Evolutionary conservation across 2,113 vertebrate species (phyloP).

Genomic region (Castor canadensis): DNA sequence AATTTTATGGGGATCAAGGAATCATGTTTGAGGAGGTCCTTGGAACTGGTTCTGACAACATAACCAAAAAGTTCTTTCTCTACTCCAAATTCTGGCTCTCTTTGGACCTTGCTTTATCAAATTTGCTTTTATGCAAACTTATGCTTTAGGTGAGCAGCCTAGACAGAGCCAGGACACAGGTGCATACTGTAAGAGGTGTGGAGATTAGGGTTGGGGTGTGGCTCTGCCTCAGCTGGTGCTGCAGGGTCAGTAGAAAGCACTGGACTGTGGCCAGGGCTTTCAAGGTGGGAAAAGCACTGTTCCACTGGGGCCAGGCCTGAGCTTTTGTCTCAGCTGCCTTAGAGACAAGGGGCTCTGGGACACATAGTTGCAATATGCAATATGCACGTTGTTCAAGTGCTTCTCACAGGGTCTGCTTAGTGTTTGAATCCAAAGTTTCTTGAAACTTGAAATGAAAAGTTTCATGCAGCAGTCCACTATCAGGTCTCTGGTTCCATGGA

Average conservation of each 20-base stretch:
- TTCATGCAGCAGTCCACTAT: neutral
- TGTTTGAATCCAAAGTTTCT: neutral
- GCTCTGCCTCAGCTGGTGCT: neutral
- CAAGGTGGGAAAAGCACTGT: neutral
- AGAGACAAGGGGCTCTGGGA: neutral
- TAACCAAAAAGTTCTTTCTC: neutral
- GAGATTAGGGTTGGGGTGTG: neutral
- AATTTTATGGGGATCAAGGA: neutral
- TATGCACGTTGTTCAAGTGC: neutral
- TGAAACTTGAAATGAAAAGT: neutral
- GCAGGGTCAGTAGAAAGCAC: neutral
- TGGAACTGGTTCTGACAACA: neutral
- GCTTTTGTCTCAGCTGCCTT: neutral
- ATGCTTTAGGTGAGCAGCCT: neutral
- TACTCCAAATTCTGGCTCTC: neutral
- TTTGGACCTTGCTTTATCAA: neutral
- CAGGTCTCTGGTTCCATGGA: neutral
- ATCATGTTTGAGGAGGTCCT: neutral
- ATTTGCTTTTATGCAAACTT: neutral
- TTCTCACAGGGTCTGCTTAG: neutral
- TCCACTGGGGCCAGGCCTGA: neutral
- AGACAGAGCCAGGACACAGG: neutral
- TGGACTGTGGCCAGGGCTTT: neutral
- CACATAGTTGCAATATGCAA: neutral
- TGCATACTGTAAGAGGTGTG: too few relatives aligned